Percentiles rank a stretch among this genome's conserved stretches.
phyloP scores from a whole-genome alignment of 2,888 invertebrate genomes.

The Phasia obesa region DNA sequence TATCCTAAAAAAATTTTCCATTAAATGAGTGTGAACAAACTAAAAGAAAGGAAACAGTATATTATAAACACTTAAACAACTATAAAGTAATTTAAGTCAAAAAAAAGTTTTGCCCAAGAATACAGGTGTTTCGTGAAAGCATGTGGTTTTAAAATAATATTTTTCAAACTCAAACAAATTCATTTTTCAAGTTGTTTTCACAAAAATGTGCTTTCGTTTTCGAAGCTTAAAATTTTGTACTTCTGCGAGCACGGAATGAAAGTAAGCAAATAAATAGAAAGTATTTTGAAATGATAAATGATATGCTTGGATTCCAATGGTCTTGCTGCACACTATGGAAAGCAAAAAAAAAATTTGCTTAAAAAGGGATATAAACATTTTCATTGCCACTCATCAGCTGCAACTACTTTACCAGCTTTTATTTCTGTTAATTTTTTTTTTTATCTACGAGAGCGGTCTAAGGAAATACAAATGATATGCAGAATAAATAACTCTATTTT shows the following conservation, averaged over 20 bases:
- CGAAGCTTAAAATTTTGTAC: conserved; percentile 27
- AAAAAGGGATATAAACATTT: conserved; percentile 51
- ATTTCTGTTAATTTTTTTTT: conserved; percentile 8
- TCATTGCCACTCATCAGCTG: conserved; percentile 58
- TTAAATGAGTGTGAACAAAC: no score
- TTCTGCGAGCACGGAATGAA: background rate
- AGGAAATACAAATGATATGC: background rate
- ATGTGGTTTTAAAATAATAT: conserved; percentile 44
- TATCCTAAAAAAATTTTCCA: no score
- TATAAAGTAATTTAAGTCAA: conserved; percentile 21
- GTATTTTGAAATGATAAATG: conserved; percentile 63
- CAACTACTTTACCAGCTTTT: background rate
- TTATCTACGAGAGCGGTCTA: background rate
- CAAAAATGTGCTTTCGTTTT: conserved; percentile 1
- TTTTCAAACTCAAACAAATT: conserved; percentile 53
- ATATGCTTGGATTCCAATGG: conserved; percentile 34
- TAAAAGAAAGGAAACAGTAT: no score
- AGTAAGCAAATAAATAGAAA: background rate
- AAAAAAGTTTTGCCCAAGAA: conserved; percentile 3
- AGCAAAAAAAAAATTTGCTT: background rate
- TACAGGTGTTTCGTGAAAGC: conserved; percentile 50
- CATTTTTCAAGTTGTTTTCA: conserved; percentile 28
- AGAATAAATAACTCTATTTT: background rate
- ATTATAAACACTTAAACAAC: no score
- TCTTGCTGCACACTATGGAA: background rate